Evolutionary conservation across 2,888 invertebrate species (phyloP).

Genomic region (Drosophila putrida): DNA sequence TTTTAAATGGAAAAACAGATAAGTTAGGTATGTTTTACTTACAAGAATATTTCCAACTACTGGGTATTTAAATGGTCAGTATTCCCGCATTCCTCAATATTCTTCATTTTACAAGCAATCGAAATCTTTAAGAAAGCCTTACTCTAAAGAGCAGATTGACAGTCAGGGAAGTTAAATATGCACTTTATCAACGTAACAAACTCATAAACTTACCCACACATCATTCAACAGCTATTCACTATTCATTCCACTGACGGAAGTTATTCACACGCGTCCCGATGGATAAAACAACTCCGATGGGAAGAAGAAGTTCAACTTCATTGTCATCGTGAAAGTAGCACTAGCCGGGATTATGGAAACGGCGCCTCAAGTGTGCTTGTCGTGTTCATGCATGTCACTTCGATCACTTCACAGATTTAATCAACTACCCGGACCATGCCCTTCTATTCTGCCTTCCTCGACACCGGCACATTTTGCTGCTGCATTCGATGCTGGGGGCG

Average conservation of each 20-base stretch:
- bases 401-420: constrained; percentile 70
- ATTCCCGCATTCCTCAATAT: too few relatives aligned
- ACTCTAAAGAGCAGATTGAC: not conserved
- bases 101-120: not conserved
- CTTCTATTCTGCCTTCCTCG: not conserved
- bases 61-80: not conserved
- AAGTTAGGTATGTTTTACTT: too few relatives aligned
- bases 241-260: constrained; percentile 54
- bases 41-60: not conserved
- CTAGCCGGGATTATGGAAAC: constrained; percentile 58
- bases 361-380: constrained; percentile 62
- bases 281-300: constrained; percentile 41
- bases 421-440: constrained; percentile 50
- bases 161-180: constrained; percentile 23
- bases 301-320: constrained; percentile 45
- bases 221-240: constrained; percentile 39
- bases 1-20: too few relatives aligned
- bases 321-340: constrained; percentile 48
- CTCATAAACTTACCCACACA: constrained; percentile 46
- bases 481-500: constrained; percentile 60
- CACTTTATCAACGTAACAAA: constrained; percentile 36
- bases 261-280: constrained; percentile 49
- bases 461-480: constrained; percentile 21
- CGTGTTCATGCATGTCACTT: constrained; percentile 68
- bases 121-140: not conserved